Evolutionary conservation across 2,888 invertebrate species (phyloP), one percentile per base, ranked within the genome.

Genomic region (Linnaemya tessellans): DNA sequence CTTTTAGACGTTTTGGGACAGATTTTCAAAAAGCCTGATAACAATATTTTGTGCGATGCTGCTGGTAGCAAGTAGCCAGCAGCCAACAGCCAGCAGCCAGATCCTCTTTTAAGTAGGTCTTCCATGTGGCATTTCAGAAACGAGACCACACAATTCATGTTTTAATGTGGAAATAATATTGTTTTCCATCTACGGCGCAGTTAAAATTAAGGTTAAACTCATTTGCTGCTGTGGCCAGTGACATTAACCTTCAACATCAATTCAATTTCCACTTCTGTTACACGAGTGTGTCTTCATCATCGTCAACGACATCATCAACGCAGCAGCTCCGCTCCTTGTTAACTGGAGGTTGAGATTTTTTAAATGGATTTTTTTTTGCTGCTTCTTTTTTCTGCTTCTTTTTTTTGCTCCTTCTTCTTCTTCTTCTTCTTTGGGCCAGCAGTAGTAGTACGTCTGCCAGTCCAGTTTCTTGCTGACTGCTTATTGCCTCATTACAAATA

Each of bases 221-320:
- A 80, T 82, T 75, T 75, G 58, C 79, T 81, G 79, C 60, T 74
- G 51, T 67, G 71, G 49, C 46, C 82, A 82, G 70, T 85, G 79
- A 67, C 74, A 85, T 82, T 85, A 85, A 82, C 82, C 85, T 82
- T 80, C 82, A 78, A 75, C 75, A 79, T 74, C 67, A 80, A 64
- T 80, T 80, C 67, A 73, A 67, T 67, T 74, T 51, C 22, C 78
- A 64, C 65, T 65, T 30, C 74, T 46, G 20, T 46, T 22, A 35
- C 65, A 35, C 30, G 18, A 22, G 38, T 41, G 30, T 64, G 41
- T 68, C 67, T 65, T 51, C 60, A 20, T 20, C 62, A 30, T 15
- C 70, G 35, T 35, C 56, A 35, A n/a, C 71, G 65, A 43, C 71
- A 79, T 9, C 65, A 65, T 46, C 65, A 65, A 13, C 46, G 18